Conservation (phyloP, 1,140 invertebrate genomes). For the Pseudomyrmex pallidus region DNA sequence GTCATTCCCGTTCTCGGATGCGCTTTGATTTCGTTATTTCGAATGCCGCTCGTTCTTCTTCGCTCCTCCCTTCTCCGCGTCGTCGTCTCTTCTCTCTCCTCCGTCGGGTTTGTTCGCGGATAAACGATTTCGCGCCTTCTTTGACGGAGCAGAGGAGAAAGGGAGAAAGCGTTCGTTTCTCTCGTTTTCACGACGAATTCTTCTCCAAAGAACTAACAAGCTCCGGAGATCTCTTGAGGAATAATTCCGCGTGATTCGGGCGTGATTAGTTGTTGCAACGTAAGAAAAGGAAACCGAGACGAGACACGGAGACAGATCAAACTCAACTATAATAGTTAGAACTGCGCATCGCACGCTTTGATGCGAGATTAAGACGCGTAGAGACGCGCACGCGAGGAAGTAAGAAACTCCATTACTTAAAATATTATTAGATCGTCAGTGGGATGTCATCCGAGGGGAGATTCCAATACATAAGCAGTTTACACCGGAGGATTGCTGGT, state of each 20-base stretch:
- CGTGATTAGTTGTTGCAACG: too few relatives aligned
- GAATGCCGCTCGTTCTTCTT: neutral
- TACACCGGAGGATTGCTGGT: slow-evolving; percentile 84
- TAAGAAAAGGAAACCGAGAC: too few relatives aligned
- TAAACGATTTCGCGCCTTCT: slow-evolving; percentile 33
- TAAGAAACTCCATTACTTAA: slow-evolving; percentile 68
- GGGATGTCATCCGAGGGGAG: slow-evolving; percentile 69
- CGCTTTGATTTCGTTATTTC: slow-evolving; percentile 59
- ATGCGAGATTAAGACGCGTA: neutral
- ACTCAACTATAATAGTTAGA: too few relatives aligned
- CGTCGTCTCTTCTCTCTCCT: neutral
- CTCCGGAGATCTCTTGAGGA: neutral
- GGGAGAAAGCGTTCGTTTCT: slow-evolving; percentile 3
- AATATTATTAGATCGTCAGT: slow-evolving; percentile 80
- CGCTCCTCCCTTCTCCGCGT: neutral
- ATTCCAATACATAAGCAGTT: slow-evolving; percentile 83
- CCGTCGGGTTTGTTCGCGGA: slow-evolving; percentile 53
- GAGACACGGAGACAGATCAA: too few relatives aligned
- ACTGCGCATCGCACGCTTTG: neutral
- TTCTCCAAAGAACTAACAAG: neutral
- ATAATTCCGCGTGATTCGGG: neutral
- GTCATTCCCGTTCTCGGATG: slow-evolving; percentile 47
- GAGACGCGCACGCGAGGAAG: neutral
- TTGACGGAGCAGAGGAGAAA: slow-evolving; percentile 9
- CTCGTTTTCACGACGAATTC: slow-evolving; percentile 1